Evolutionary conservation across 2,888 invertebrate species (phyloP).

Genomic region (Conus canariensis): DNA sequence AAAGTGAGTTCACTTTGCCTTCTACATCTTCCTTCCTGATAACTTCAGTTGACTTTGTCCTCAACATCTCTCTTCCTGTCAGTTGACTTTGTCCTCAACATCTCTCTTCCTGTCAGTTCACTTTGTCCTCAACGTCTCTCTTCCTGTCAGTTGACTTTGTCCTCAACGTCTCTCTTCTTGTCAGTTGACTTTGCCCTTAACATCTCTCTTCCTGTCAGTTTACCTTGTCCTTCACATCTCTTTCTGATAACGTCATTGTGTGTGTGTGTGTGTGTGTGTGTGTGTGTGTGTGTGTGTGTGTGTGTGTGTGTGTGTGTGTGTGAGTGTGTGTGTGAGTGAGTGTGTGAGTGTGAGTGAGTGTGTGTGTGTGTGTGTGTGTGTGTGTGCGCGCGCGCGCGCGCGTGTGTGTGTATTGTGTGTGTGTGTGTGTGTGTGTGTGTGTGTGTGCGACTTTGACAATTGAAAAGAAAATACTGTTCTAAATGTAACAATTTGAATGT

Average conservation of each 20-base stretch:
- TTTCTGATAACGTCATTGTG: neutral
- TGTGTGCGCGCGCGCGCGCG: too few species aligned
- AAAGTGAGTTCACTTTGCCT: neutral
- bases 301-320: too few species aligned
- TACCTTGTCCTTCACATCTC: neutral
- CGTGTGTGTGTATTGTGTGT: too few species aligned
- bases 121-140: neutral
- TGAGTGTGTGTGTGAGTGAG: too few species aligned
- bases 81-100: neutral
- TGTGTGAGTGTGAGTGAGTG: too few species aligned
- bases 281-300: too few species aligned
- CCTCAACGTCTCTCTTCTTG: neutral
- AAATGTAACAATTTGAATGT: too few species aligned
- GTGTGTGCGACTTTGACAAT: neutral
- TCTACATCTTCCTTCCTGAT: neutral
- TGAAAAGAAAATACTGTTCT: too few species aligned
- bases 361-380: neutral
- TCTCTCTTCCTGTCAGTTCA: neutral
- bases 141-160: neutral
- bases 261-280: too few species aligned
- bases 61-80: neutral
- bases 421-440: neutral
- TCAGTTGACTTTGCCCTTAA: neutral
- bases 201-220: neutral
- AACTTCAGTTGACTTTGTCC: neutral